A percentile compares a stretch with the other conserved stretches of the same genome.
Conservation (phyloP, 2,888 invertebrate genomes). For the Mesodorylaimus sp. region DNA sequence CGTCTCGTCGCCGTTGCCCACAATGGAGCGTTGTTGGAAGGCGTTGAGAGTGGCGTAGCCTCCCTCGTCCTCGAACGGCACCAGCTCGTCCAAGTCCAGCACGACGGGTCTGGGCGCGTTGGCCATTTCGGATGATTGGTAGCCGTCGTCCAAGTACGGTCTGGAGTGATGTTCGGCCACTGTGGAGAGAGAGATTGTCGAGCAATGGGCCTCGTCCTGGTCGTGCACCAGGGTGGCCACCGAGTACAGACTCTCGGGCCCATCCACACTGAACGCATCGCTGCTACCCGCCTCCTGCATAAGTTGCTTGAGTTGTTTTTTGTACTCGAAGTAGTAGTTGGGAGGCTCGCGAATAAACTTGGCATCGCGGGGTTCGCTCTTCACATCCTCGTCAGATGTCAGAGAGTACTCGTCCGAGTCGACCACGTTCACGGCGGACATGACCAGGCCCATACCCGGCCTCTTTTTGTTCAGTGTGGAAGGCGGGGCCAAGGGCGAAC, state of each 20-base stretch:
- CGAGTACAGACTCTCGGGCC: no score
- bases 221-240: no score
- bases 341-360: constrained; percentile 7
- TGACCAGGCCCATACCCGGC: background rate
- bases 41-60: background rate
- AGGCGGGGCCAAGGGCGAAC: constrained; percentile 9
- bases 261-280: no score
- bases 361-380: constrained; percentile 4
- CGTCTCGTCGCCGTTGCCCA: background rate
- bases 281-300: no score
- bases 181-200: no score
- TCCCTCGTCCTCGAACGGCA: background rate
- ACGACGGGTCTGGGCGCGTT: background rate
- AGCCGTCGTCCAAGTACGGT: no score
- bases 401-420: background rate
- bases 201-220: no score
- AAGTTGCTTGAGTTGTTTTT: constrained; percentile 9
- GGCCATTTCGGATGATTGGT: no score
- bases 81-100: background rate
- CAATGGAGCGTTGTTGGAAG: background rate
- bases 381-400: constrained; percentile 2
- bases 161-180: no score
- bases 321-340: constrained; percentile 13
- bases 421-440: background rate
- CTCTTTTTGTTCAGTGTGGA: background rate